A percentile compares a stretch with the other conserved stretches of the same genome.
These are phyloP conservation scores for Therioaphis trifolii DNA, from an alignment of 2,888 invertebrate species.

Conservation along the genomic window DNA sequence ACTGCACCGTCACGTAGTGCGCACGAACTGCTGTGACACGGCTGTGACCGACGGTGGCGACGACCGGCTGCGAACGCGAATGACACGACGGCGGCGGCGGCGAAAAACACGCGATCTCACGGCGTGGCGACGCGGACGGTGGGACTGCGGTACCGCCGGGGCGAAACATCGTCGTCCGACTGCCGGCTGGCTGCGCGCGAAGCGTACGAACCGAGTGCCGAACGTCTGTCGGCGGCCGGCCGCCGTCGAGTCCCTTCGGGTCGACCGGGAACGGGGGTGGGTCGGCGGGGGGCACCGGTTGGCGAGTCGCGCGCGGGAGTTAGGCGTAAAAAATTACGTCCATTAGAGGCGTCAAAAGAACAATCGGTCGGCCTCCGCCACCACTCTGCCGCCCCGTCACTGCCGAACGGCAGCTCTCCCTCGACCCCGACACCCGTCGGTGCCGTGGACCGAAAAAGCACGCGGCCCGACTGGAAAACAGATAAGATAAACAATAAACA, in stretches of 20 bases:
- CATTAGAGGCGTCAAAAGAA: neutral
- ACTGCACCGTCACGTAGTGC: no score
- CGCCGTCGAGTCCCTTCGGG: slow-evolving; percentile 23
- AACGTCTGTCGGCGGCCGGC: slow-evolving; percentile 16
- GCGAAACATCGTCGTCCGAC: slow-evolving; percentile 51
- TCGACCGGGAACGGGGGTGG: neutral
- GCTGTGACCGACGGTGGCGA: no score
- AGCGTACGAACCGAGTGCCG: slow-evolving; percentile 17
- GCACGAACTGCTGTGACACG: no score
- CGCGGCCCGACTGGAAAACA: no score
- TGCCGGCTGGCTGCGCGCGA: slow-evolving; percentile 36
- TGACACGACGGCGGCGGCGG: neutral
- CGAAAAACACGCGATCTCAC: no score
- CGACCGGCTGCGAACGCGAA: no score
- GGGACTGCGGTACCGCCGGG: slow-evolving; percentile 6
- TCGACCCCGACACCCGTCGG: no score
- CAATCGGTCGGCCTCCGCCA: neutral
- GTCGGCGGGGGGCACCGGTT: neutral
- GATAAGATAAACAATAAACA: no score
- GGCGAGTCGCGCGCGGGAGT: no score
- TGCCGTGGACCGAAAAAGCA: no score
- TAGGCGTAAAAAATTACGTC: neutral
- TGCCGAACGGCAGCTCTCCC: no score
- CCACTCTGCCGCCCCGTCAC: no score
- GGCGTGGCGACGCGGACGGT: neutral